Conservation (phyloP, 2,888 invertebrate genomes). For the Parascotia fuliginaria region DNA sequence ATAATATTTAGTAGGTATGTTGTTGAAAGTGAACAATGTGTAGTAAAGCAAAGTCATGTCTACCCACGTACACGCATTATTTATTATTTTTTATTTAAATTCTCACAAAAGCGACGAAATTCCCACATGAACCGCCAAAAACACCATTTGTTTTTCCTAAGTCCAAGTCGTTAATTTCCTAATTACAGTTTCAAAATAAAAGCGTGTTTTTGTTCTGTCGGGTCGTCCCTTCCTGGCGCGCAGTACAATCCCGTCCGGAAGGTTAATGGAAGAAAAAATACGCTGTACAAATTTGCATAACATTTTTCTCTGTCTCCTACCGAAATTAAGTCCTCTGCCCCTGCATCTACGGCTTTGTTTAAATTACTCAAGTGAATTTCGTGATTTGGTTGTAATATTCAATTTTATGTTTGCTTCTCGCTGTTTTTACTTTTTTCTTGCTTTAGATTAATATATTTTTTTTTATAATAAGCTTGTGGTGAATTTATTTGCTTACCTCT, state of each 20-base stretch:
- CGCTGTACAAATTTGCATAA: slow-evolving; percentile 84
- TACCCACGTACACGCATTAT: slow-evolving; percentile 30
- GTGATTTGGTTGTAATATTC: slow-evolving; percentile 73
- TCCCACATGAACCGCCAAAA: slow-evolving; percentile 66
- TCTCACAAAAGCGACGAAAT: slow-evolving; percentile 59
- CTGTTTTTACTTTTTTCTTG: slow-evolving; percentile 38
- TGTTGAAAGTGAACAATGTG: no score
- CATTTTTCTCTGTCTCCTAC: slow-evolving; percentile 77
- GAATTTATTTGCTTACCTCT: slow-evolving; percentile 33
- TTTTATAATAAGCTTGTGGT: slow-evolving; percentile 29
- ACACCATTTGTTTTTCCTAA: slow-evolving; percentile 74
- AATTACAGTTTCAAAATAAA: slow-evolving; percentile 82
- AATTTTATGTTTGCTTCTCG: slow-evolving; percentile 53
- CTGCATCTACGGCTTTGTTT: slow-evolving; percentile 77
- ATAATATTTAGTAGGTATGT: no score
- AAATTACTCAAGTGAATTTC: slow-evolving; percentile 76
- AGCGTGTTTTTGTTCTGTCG: slow-evolving; percentile 72
- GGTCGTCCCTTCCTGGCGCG: slow-evolving; percentile 61
- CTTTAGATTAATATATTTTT: slow-evolving; percentile 42
- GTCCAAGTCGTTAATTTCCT: slow-evolving; percentile 81
- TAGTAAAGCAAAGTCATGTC: slow-evolving; percentile 14
- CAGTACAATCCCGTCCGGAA: slow-evolving; percentile 65
- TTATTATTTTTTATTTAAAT: slow-evolving; percentile 59
- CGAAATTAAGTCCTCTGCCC: slow-evolving; percentile 77
- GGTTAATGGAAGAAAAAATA: slow-evolving; percentile 84